Evolutionary conservation across 2,797 vertebrate genomes (phyloP).

Genomic region (Brachyrhaphis roseni): DNA sequence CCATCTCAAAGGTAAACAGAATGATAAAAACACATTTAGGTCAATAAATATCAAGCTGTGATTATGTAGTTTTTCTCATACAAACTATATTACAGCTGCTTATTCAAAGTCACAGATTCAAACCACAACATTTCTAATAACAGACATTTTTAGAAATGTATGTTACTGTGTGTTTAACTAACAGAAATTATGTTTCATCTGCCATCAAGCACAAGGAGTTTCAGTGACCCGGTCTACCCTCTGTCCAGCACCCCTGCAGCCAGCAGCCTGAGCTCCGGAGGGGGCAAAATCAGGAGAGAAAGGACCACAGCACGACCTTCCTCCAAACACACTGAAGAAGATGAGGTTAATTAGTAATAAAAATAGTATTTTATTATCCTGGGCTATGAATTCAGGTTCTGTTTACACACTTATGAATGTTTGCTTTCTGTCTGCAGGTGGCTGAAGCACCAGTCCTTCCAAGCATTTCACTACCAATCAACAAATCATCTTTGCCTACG

Average conservation of each 20-base stretch:
- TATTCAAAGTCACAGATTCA: not conserved
- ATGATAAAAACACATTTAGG: not conserved
- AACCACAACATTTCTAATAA: not conserved
- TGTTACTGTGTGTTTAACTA: not conserved
- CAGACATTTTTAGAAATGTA: not conserved
- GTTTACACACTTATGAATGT: not conserved
- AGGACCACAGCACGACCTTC: conserved; percentile 78
- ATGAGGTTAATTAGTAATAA: conserved; percentile 61
- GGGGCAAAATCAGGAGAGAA: conserved; percentile 93
- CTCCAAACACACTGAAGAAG: conserved; percentile 81
- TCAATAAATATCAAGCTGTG: not conserved
- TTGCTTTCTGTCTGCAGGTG: conserved; percentile 72
- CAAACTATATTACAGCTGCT: not conserved
- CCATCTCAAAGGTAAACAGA: conserved; percentile 73
- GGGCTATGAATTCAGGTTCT: not conserved
- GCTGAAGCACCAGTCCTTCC: conserved; percentile 84
- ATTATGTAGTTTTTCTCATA: not conserved
- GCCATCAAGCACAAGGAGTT: conserved; percentile 72
- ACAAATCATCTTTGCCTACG: conserved; percentile 83
- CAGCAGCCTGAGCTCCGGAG: conserved; percentile 83
- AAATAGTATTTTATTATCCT: not conserved
- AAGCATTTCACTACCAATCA: conserved; percentile 88
- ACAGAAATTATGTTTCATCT: not conserved
- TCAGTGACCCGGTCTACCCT: conserved; percentile 79
- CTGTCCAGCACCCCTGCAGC: conserved; percentile 85